These are phyloP conservation scores for Urocyon cinereoargenteus DNA, from an alignment of 2,797 vertebrate species.

Conservation along the genomic window DNA sequence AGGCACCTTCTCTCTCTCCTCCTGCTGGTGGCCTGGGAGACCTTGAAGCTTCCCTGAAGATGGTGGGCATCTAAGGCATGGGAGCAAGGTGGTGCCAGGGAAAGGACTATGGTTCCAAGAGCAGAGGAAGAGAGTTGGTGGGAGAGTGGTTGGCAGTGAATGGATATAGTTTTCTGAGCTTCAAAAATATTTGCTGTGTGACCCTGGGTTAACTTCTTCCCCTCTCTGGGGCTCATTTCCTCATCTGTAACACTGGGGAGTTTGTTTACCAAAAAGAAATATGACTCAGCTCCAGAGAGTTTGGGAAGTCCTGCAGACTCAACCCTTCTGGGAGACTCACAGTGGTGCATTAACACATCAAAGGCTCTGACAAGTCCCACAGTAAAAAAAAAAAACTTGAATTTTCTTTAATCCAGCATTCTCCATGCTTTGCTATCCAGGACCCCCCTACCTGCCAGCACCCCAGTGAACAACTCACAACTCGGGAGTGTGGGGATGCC, in stretches of 20 bases:
- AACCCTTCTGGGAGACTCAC: neutral
- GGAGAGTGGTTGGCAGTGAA: neutral
- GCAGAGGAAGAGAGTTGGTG: neutral
- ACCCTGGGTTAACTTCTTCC: neutral
- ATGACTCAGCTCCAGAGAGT: neutral
- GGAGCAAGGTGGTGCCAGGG: neutral
- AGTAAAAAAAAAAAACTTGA: neutral
- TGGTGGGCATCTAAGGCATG: neutral
- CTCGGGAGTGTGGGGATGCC: neutral
- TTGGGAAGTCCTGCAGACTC: neutral
- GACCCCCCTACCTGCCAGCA: neutral
- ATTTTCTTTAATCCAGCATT: neutral
- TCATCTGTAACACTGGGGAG: neutral
- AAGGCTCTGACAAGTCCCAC: neutral
- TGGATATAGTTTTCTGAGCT: neutral
- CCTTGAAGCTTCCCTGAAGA: neutral
- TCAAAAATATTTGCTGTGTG: conserved; percentile 23
- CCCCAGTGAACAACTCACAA: neutral
- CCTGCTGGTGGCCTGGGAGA: neutral
- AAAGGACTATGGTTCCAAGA: neutral
- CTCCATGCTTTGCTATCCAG: neutral
- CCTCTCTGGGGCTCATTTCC: neutral
- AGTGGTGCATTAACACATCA: neutral
- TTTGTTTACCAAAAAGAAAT: neutral
- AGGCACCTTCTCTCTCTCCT: neutral